These are phyloP conservation scores for Gulo gulo DNA, from an alignment of 2,113 vertebrate species.

Conservation along the genomic window DNA sequence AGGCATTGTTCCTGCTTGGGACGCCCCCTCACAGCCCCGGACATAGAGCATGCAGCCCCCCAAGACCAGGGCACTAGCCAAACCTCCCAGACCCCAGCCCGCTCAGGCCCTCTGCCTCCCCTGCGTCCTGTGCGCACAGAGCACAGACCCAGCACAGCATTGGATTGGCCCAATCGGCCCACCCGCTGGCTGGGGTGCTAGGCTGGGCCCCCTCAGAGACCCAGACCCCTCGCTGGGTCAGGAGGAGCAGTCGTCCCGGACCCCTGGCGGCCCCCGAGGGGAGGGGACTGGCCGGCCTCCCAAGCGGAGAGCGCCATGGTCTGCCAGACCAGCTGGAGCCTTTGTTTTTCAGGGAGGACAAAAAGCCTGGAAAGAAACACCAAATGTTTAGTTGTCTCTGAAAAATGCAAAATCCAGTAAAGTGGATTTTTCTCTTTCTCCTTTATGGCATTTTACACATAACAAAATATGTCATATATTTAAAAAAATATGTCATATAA, in stretches of 20 bases:
- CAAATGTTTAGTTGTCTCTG: background rate
- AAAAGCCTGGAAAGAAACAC: background rate
- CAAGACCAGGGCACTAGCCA: fast-evolving
- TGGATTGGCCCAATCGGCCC: background rate
- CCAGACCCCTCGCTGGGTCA: background rate
- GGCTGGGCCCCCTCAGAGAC: background rate
- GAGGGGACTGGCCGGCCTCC: background rate
- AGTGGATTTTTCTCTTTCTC: background rate
- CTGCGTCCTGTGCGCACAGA: background rate
- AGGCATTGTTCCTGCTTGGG: background rate
- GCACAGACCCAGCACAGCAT: too few species aligned
- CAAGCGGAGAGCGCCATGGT: background rate
- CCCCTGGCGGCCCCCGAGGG: fast-evolving
- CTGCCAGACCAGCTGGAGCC: background rate
- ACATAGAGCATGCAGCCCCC: background rate
- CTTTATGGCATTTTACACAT: background rate
- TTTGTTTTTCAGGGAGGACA: background rate
- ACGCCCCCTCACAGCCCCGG: too few species aligned
- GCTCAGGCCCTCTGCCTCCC: background rate
- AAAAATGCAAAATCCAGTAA: background rate
- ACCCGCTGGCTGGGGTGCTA: background rate
- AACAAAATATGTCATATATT: background rate
- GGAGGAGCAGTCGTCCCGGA: background rate
- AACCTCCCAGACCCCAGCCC: background rate
- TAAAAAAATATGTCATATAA: background rate